These are phyloP conservation scores for Enteromius mattozi DNA, from an alignment of 2,797 vertebrate species.

Conservation along the genomic window DNA sequence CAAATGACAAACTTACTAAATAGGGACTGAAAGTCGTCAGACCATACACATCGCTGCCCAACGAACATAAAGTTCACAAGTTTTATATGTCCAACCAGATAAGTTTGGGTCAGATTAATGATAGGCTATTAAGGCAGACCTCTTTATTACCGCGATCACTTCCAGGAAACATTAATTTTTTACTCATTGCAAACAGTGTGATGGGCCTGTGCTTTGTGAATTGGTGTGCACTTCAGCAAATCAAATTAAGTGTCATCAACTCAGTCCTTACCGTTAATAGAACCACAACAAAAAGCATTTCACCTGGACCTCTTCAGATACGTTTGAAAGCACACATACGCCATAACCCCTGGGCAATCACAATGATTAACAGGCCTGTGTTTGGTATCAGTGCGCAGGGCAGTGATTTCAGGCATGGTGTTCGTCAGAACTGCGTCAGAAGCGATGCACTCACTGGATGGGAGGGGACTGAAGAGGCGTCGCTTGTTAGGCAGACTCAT, in stretches of 20 bases:
- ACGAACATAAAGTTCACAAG: neutral
- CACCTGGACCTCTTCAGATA: slow-evolving; percentile 17
- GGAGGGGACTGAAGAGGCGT: slow-evolving; percentile 69
- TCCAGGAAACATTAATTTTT: neutral
- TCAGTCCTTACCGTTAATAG: neutral
- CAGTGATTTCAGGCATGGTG: slow-evolving; percentile 83
- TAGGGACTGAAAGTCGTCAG: neutral
- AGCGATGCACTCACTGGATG: slow-evolving; percentile 79
- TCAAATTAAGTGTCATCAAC: slow-evolving; percentile 6
- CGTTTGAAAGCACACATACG: slow-evolving; percentile 1
- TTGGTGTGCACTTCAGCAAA: neutral
- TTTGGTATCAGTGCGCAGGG: slow-evolving; percentile 72
- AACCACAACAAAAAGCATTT: neutral
- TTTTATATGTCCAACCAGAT: neutral
- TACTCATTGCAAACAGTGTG: neutral
- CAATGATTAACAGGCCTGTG: slow-evolving; percentile 77
- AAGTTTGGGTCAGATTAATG: neutral
- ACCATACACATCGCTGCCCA: neutral
- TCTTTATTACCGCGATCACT: neutral
- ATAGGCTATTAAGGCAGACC: neutral
- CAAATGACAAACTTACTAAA: neutral
- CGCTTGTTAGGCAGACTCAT: slow-evolving; percentile 67
- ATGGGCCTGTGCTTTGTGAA: slow-evolving; percentile 1
- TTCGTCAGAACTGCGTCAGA: slow-evolving; percentile 97
- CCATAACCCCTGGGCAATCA: slow-evolving; percentile 72